Evolutionary conservation across 2,888 invertebrate species (phyloP).

Genomic region (Charanyca ferruginea): DNA sequence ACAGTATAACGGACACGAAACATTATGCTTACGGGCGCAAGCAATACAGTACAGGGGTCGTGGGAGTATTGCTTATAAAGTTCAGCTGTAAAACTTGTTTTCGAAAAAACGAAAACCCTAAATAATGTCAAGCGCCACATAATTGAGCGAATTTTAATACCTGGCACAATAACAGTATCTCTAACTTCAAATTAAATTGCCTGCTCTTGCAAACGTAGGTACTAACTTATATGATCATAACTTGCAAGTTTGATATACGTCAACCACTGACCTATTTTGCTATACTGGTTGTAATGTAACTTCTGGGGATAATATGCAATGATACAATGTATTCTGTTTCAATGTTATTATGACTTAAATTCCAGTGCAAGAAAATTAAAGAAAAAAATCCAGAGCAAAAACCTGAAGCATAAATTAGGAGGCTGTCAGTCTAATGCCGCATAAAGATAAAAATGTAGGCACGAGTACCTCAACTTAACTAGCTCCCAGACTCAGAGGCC

Average conservation of each 20-base stretch:
- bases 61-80: too few species aligned
- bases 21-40: too few species aligned
- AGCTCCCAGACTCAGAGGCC: conserved; percentile 21
- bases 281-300: conserved; percentile 23
- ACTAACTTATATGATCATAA: conserved; percentile 6
- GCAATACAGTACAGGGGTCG: too few species aligned
- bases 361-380: not conserved
- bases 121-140: not conserved
- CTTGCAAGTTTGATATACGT: conserved; percentile 16
- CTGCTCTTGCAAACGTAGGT: not conserved
- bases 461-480: conserved; percentile 25
- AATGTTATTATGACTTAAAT: not conserved
- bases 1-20: too few species aligned
- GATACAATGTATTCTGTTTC: conserved; percentile 3
- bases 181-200: conserved; percentile 4
- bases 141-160: not conserved
- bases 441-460: conserved; percentile 30
- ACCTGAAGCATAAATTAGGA: conserved; percentile 17
- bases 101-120: too few species aligned
- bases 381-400: conserved; percentile 2
- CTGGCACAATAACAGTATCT: not conserved
- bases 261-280: conserved; percentile 43
- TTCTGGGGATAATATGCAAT: conserved; percentile 15
- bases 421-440: conserved; percentile 19
- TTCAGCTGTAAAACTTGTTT: too few species aligned